Evolutionary conservation across 2,888 invertebrate species (phyloP).

Genomic region (Amphipyra berbera): DNA sequence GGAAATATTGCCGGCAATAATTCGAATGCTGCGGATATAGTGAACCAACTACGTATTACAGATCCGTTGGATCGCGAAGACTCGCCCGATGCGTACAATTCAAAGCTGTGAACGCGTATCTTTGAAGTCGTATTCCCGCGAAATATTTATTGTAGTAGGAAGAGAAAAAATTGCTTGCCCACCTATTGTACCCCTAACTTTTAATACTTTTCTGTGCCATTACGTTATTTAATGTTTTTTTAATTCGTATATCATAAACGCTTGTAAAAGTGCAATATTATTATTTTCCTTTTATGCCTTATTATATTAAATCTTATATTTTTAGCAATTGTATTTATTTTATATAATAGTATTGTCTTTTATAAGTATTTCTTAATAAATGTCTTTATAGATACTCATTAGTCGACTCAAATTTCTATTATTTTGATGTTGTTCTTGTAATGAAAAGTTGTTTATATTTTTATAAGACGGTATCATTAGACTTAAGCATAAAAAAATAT

Average conservation of each 20-base stretch:
- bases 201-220: constrained; percentile 76
- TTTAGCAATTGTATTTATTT: constrained; percentile 65
- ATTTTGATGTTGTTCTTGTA: constrained; percentile 55
- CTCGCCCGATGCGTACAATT: no score
- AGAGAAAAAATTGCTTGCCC: constrained; percentile 70
- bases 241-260: constrained; percentile 24
- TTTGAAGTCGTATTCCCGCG: constrained; percentile 3
- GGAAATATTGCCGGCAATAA: no score
- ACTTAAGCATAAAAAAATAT: constrained; percentile 54
- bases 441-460: constrained; percentile 75
- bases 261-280: constrained; percentile 60
- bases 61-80: no score
- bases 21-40: no score
- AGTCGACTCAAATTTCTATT: constrained; percentile 49
- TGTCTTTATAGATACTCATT: constrained; percentile 49
- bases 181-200: constrained; percentile 67
- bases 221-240: constrained; percentile 44
- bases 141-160: constrained; percentile 62
- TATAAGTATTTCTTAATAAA: constrained; percentile 44
- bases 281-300: constrained; percentile 23
- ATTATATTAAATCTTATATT: constrained; percentile 43
- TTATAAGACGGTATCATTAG: constrained; percentile 73
- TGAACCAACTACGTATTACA: no score
- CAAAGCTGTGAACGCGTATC: no score
- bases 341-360: constrained; percentile 46